A percentile compares a stretch with the other conserved stretches of the same genome.
phyloP scores from a whole-genome alignment of 2,797 vertebrate species.

The Rhinogobio ventralis region DNA sequence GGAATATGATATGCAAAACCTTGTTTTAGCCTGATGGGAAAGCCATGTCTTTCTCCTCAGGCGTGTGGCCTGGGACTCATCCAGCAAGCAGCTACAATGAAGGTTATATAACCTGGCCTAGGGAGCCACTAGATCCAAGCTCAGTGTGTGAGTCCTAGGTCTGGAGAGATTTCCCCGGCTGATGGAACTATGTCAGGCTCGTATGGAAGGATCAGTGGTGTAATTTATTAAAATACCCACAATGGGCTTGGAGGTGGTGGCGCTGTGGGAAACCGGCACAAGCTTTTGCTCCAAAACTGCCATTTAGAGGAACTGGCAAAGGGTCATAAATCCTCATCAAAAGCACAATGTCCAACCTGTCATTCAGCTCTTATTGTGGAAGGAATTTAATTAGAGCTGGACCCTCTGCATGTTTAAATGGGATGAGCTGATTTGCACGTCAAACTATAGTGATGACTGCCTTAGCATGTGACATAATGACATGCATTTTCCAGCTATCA shows the following conservation, averaged over 20 bases:
- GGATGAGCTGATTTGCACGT: slow-evolving; percentile 40
- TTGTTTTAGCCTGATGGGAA: slow-evolving; percentile 52
- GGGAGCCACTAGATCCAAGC: slow-evolving; percentile 35
- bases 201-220: slow-evolving; percentile 50
- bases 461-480: slow-evolving; percentile 41
- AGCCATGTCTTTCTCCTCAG: slow-evolving; percentile 43
- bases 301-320: slow-evolving; percentile 80
- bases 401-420: slow-evolving; percentile 74
- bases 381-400: slow-evolving; percentile 82
- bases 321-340: slow-evolving; percentile 84
- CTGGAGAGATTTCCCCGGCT: slow-evolving; percentile 46
- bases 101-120: slow-evolving; percentile 52
- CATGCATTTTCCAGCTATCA: slow-evolving; percentile 24
- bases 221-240: slow-evolving; percentile 77
- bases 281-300: slow-evolving; percentile 72
- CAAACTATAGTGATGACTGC: slow-evolving; percentile 33
- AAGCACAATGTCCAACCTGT: slow-evolving; percentile 78
- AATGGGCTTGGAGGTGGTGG: slow-evolving; percentile 58
- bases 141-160: slow-evolving; percentile 18
- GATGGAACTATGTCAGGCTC: slow-evolving; percentile 42
- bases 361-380: slow-evolving; percentile 73
- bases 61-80: slow-evolving; percentile 42
- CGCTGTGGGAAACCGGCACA: slow-evolving; percentile 17
- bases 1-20: slow-evolving; percentile 53
- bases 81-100: slow-evolving; percentile 42